Evolutionary conservation across 2,888 invertebrate species (phyloP).

Genomic region (Druceiella hillmani): DNA sequence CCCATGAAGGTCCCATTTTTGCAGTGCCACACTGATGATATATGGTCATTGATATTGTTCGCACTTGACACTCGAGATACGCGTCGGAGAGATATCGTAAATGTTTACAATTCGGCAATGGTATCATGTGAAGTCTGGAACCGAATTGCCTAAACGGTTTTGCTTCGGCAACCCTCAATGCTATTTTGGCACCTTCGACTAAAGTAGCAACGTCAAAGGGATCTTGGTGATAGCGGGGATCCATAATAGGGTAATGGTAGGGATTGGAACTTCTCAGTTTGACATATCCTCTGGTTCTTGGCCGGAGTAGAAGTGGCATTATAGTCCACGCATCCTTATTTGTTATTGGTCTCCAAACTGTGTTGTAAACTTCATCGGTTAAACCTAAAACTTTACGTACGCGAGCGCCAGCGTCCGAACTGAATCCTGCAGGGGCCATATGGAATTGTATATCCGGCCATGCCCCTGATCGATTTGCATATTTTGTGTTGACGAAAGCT

Average conservation of each 20-base stretch:
- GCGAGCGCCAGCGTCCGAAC: constrained; percentile 71
- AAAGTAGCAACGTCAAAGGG: constrained; percentile 70
- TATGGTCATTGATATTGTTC: constrained; percentile 84
- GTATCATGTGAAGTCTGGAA: constrained; percentile 66
- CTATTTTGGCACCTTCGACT: constrained; percentile 81
- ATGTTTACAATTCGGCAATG: constrained; percentile 74
- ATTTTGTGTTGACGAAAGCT: constrained; percentile 81
- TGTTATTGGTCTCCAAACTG: constrained; percentile 74
- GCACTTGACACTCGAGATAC: constrained; percentile 82
- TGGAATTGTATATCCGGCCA: constrained; percentile 91
- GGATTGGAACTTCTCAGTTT: constrained; percentile 76
- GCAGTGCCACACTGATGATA: constrained; percentile 86
- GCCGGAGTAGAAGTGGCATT: constrained; percentile 77
- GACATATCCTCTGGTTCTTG: constrained; percentile 73
- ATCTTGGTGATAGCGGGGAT: constrained; percentile 89
- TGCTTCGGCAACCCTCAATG: constrained; percentile 65
- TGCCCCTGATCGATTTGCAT: constrained; percentile 68
- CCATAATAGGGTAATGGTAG: constrained; percentile 79
- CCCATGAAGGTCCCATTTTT: constrained; percentile 82
- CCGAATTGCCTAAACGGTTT: constrained; percentile 77
- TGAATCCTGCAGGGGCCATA: constrained; percentile 86
- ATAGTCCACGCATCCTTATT: constrained; percentile 79
- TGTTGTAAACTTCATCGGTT: constrained; percentile 73
- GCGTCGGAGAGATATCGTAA: constrained; percentile 69
- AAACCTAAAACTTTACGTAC: constrained; percentile 73